Percentiles rank a stretch among this genome's conserved stretches.
Evolutionary conservation across 2,888 invertebrate genomes (phyloP).

Genomic region (Trichogramma dendrolimi): DNA sequence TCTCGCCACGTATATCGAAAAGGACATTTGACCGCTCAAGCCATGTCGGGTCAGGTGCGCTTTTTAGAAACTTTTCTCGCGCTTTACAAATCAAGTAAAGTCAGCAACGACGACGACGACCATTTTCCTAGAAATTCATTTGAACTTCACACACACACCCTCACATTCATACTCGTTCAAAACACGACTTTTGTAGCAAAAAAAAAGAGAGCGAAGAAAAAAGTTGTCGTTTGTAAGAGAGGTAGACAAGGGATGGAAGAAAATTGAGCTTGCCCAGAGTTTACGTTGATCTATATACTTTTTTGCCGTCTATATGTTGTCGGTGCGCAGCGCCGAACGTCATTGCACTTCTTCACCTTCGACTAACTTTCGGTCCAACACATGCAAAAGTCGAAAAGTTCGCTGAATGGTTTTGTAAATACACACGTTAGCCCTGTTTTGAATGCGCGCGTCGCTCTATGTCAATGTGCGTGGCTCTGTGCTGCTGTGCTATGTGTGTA

Average conservation of each 20-base stretch:
- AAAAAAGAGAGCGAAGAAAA: neutral
- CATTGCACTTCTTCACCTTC: too few relatives aligned
- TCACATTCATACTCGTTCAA: neutral
- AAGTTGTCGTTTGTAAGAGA: neutral
- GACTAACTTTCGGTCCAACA: too few relatives aligned
- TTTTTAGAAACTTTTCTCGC: conserved; percentile 4
- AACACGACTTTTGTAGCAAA: neutral
- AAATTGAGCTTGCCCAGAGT: too few relatives aligned
- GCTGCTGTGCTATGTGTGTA: too few relatives aligned
- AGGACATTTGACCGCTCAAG: neutral
- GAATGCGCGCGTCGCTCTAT: too few relatives aligned
- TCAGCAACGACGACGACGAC: neutral
- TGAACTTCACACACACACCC: neutral
- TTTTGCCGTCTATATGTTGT: too few relatives aligned
- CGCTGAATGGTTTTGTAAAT: too few relatives aligned
- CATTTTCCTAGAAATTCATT: conserved; percentile 3
- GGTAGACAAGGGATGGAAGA: neutral
- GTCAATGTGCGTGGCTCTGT: too few relatives aligned
- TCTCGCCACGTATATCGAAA: conserved; percentile 29
- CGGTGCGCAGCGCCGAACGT: too few relatives aligned
- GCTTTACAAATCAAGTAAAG: neutral
- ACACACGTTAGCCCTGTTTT: too few relatives aligned
- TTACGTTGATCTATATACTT: too few relatives aligned
- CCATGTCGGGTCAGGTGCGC: conserved; percentile 10
- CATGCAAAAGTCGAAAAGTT: too few relatives aligned